Conservation (phyloP, 2,888 invertebrate species). For the Andrena bicolor region DNA sequence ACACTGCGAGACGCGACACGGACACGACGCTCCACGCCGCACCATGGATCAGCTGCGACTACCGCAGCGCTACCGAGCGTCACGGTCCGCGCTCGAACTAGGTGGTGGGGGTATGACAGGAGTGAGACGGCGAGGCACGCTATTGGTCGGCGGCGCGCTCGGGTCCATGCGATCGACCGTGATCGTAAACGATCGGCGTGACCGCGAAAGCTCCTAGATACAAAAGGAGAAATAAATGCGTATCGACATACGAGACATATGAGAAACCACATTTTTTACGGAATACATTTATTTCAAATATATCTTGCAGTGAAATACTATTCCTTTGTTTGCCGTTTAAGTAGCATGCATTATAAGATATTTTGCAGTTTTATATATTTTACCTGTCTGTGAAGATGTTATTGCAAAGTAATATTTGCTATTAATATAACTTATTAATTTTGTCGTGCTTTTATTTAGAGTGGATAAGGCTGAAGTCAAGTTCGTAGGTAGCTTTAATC, state of each 20-base stretch:
- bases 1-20: constrained; percentile 57
- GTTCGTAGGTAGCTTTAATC: too few relatives aligned
- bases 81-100: constrained; percentile 47
- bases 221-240: background rate
- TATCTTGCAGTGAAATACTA: too few relatives aligned
- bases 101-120: constrained; percentile 34
- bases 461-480: too few relatives aligned
- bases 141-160: constrained; percentile 7
- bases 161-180: background rate
- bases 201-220: constrained; percentile 5
- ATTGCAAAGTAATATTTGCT: too few relatives aligned
- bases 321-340: too few relatives aligned
- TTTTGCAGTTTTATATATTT: too few relatives aligned
- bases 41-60: constrained; percentile 81
- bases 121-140: constrained; percentile 5
- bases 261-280: too few relatives aligned
- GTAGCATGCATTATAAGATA: too few relatives aligned
- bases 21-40: constrained; percentile 61
- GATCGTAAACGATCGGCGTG: background rate
- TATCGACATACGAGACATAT: background rate
- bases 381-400: too few relatives aligned
- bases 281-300: too few relatives aligned
- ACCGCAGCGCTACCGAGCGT: constrained; percentile 61
- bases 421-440: too few relatives aligned
- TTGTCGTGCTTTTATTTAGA: too few relatives aligned